Conservation (phyloP, 1,140 invertebrate genomes). For the Polypedilum pembai region DNA sequence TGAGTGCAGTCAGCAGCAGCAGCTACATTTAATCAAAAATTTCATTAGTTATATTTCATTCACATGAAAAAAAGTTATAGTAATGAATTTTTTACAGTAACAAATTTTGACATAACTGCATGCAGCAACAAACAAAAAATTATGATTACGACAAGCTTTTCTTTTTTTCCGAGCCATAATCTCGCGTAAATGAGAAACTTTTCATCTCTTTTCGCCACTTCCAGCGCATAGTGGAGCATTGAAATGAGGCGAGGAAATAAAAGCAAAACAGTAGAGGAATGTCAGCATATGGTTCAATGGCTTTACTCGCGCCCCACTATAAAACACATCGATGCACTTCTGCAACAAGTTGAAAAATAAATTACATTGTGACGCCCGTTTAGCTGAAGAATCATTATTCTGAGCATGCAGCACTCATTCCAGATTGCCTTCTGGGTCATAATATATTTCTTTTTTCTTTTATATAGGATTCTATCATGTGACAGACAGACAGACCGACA, state of each 20-base stretch:
- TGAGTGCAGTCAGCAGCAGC: neutral
- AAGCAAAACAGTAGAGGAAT: neutral
- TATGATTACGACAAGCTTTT: neutral
- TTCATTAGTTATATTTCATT: slow-evolving; percentile 4
- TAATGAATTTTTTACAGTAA: neutral
- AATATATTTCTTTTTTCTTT: neutral
- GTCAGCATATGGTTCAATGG: neutral
- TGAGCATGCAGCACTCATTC: neutral
- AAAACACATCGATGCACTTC: neutral
- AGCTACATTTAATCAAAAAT: slow-evolving; percentile 19
- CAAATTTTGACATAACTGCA: neutral
- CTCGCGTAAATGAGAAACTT: slow-evolving; percentile 14
- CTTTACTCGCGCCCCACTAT: neutral
- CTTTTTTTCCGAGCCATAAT: neutral
- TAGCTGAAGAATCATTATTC: neutral
- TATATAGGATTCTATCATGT: neutral
- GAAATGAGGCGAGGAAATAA: neutral
- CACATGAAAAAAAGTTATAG: neutral
- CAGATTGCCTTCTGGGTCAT: neutral
- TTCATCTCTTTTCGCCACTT: neutral
- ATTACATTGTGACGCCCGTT: neutral
- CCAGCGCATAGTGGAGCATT: neutral
- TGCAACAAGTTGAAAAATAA: slow-evolving; percentile 18
- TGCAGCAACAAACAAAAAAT: neutral
- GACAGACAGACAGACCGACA: neutral